Conservation (phyloP, 2,888 invertebrate genomes). For the Sphaerophoria taeniata region DNA sequence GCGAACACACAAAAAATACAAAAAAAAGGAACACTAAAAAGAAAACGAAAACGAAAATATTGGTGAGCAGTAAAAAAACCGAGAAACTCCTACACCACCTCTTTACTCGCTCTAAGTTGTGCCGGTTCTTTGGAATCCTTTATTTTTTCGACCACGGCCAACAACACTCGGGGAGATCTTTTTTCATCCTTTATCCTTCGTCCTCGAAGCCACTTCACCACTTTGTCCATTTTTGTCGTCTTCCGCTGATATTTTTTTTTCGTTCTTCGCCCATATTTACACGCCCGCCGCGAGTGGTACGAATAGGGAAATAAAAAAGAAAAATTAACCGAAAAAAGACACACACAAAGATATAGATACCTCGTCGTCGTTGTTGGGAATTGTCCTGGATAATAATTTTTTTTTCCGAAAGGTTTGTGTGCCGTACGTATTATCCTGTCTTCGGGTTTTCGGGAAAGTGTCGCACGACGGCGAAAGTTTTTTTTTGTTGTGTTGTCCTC, state of each 20-base stretch:
- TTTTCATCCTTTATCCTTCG: conserved; percentile 62
- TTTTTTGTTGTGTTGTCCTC: conserved; percentile 31
- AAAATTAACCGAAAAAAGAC: conserved; percentile 53
- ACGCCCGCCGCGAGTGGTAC: conserved; percentile 70
- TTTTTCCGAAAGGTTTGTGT: conserved; percentile 53
- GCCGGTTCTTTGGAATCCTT: conserved; percentile 67
- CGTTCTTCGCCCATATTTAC: conserved; percentile 55
- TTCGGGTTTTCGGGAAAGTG: conserved; percentile 73
- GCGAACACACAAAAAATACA: conserved; percentile 23
- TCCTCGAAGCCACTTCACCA: conserved; percentile 24
- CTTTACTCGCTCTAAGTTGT: conserved; percentile 42
- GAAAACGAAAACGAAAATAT: conserved; percentile 12
- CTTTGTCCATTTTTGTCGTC: conserved; percentile 17
- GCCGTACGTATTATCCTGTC: conserved; percentile 63
- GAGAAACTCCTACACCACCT: conserved; percentile 62
- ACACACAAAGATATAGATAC: conserved; percentile 54
- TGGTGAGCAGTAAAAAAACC: not conserved
- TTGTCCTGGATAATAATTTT: conserved; percentile 69
- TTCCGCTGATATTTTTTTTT: conserved; percentile 39
- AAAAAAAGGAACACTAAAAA: not conserved
- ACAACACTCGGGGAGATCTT: conserved; percentile 70
- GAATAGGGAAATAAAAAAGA: conserved; percentile 57
- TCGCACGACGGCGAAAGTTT: conserved; percentile 69
- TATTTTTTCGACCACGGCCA: conserved; percentile 66
- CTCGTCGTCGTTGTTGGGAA: conserved; percentile 62